Evolutionary conservation across 2,113 vertebrate genomes (phyloP).

Genomic region (Silurus asotus): DNA sequence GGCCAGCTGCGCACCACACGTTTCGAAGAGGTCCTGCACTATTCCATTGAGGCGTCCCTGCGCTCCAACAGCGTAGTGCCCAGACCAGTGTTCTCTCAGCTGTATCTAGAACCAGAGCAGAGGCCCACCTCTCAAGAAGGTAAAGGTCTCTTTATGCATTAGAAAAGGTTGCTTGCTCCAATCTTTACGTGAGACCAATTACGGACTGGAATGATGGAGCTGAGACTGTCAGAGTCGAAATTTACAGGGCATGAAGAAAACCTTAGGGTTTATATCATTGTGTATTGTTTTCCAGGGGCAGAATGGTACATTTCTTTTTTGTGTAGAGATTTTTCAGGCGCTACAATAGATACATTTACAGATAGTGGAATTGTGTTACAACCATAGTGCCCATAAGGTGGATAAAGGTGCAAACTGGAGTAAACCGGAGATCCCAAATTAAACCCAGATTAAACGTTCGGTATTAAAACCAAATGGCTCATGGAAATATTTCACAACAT

Average conservation of each 20-base stretch:
- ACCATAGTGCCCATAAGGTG: neutral
- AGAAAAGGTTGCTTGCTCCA: neutral
- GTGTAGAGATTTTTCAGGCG: neutral
- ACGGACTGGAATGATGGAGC: neutral
- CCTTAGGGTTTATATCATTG: neutral
- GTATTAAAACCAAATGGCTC: no score
- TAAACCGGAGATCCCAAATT: no score
- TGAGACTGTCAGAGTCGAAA: neutral
- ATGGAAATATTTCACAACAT: neutral
- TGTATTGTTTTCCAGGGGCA: neutral
- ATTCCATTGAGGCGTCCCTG: constrained; percentile 94
- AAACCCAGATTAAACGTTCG: neutral
- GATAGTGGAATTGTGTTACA: neutral
- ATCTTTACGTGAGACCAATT: neutral
- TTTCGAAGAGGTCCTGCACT: constrained; percentile 94
- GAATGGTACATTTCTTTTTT: neutral
- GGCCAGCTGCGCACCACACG: constrained; percentile 90
- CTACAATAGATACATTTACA: neutral
- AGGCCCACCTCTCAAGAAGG: constrained; percentile 78
- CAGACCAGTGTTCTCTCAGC: constrained; percentile 91
- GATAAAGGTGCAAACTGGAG: neutral
- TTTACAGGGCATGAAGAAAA: neutral
- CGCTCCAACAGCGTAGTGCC: constrained; percentile 89
- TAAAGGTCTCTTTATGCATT: constrained; percentile 53
- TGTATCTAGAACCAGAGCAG: constrained; percentile 92